Evolutionary conservation across 2,113 vertebrate genomes (phyloP).

Genomic region (Peromyscus californicus): DNA sequence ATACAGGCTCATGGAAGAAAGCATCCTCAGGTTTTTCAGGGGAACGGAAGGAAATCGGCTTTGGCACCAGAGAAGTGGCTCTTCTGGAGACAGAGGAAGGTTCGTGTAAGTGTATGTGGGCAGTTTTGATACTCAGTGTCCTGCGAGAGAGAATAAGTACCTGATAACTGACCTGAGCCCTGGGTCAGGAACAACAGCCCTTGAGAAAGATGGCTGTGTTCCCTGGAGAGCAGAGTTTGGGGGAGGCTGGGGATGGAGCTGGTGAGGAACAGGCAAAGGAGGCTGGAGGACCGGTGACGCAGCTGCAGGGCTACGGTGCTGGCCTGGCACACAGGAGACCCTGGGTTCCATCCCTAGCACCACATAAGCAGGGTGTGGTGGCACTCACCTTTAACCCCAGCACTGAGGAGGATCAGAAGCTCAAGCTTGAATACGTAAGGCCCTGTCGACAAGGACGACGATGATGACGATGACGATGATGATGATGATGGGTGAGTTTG

Average conservation of each 20-base stretch:
- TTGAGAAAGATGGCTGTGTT: not conserved
- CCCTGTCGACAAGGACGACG: not conserved
- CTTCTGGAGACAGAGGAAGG: not conserved
- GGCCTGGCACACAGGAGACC: not conserved
- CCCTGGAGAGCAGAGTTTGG: not conserved
- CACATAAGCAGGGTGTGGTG: not conserved
- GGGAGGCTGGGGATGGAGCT: not conserved
- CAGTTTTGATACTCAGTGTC: rapidly evolving
- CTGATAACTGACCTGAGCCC: not conserved
- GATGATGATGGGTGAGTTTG: not conserved
- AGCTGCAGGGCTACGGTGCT: not conserved
- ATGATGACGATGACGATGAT: not conserved
- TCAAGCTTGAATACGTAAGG: not conserved
- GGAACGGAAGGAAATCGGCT: not conserved
- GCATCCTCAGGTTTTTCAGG: not conserved
- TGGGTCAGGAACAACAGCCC: rapidly evolving
- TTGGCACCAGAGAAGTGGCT: not conserved
- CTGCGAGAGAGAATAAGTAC: not conserved
- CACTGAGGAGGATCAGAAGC: not conserved
- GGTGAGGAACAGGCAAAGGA: too few relatives aligned
- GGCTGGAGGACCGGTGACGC: not conserved
- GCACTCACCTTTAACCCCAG: not conserved
- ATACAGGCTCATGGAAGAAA: not conserved
- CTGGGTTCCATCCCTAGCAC: not conserved
- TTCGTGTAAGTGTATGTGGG: rapidly evolving